Evolutionary conservation across 1,140 invertebrate genomes (phyloP), one percentile per base, ranked within the genome.

Genomic region (Drosophila punjabiensis): DNA sequence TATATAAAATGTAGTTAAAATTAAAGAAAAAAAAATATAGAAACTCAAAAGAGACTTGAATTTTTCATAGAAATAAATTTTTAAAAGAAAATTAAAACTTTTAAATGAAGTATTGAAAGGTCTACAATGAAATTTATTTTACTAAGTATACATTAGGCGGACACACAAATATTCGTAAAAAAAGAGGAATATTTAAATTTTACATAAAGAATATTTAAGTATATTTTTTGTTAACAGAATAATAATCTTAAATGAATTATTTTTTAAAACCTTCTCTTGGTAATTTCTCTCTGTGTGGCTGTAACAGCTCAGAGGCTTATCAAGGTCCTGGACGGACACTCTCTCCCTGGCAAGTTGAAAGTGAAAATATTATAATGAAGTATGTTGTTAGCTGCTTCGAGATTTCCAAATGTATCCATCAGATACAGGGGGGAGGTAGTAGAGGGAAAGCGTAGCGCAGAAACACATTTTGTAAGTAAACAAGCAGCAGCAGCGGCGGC

Each of bases 361-460:
- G 86, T 90, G 79, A 89, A 89, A 89, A 89, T 89, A 90, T 89
- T 89, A 90, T 89, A 89, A 89, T 89, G 86, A 89, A 89, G 86
- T 89, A 89, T 89, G 86, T 89, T 89, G 86, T 89, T 89, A 90
- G 85, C 86, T 89, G 82, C 77, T 90, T 82, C 73, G 86, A 86
- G 85, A 89, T 89, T 89, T 90, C 60, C 82, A 89, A 89, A 89
- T 89, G 82, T 90, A 90, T 90, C 86, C 86, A 90, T 68, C 61
- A 67, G 85, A 69, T 73, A 82, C 33, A 66, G 18, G 66, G 53
- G 30, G 18, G 9, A 37, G 45, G 30, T 5, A n/a, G 50, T n/a
- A 16, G 10, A 61, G 50, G 39, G 18, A 5, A 18, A 24, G 33
- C 33, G 16, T 14, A 39, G 52, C 52, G 11, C 52, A 18, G 41